phyloP scores from a whole-genome alignment of 64 coral and sea anemone genomes.

The Porites lutea region DNA sequence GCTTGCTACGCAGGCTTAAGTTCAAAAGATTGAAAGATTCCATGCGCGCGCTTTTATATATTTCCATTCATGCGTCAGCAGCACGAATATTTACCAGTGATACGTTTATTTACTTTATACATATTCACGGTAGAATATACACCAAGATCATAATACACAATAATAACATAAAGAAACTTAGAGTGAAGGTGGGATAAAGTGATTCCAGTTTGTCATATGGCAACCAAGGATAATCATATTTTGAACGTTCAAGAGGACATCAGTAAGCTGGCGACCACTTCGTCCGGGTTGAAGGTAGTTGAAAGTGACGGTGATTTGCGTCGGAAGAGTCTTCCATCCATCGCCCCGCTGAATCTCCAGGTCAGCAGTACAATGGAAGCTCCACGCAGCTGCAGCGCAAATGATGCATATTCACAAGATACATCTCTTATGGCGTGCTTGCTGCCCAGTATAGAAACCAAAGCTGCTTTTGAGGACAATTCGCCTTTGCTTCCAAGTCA shows the following conservation, averaged over 20 bases:
- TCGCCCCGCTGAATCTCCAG: not conserved
- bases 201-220: not conserved
- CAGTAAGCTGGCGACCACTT: not conserved
- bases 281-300: not conserved
- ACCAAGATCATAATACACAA: not conserved
- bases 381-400: not conserved
- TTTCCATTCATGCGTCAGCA: constrained; percentile 10
- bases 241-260: not conserved
- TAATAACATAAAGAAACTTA: not conserved
- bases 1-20: too few relatives aligned
- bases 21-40: too few relatives aligned
- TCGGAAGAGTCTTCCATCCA: not conserved
- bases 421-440: not conserved
- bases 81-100: not conserved
- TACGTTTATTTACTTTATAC: not conserved
- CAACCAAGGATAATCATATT: not conserved
- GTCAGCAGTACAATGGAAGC: not conserved
- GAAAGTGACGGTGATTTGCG: not conserved
- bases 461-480: constrained; percentile 6
- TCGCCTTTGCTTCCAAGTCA: not conserved
- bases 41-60: not conserved
- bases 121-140: not conserved
- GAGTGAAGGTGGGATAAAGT: too few relatives aligned
- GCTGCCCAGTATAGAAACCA: not conserved
- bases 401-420: not conserved